Percentiles rank a stretch among this genome's conserved stretches.
Conservation (phyloP, 2,888 invertebrate species). For the Crioceris asparagi region DNA sequence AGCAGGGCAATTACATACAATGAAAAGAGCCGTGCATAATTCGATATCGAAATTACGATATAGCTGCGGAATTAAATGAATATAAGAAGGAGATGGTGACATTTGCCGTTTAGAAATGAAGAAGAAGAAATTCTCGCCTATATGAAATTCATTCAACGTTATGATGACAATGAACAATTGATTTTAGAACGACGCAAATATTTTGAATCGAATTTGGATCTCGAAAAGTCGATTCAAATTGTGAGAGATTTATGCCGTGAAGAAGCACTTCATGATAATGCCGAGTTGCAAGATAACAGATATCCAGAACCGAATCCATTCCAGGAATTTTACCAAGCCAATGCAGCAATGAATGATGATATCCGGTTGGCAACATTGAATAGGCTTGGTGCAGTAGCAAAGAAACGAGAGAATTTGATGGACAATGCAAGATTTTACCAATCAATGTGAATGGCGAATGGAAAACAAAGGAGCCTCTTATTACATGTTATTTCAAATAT, state of each 20-base stretch:
- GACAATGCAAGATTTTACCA: background rate
- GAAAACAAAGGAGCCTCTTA: background rate
- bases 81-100: constrained; percentile 31
- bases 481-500: background rate
- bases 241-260: constrained; percentile 29
- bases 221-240: constrained; percentile 28
- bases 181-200: constrained; percentile 24
- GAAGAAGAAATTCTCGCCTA: constrained; percentile 29
- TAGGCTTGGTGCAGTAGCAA: background rate
- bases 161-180: constrained; percentile 25
- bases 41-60: constrained; percentile 32
- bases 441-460: background rate
- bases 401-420: background rate
- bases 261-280: background rate
- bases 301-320: background rate
- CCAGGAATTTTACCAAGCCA: background rate
- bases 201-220: constrained; percentile 29
- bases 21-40: constrained; percentile 26
- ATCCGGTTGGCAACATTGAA: background rate
- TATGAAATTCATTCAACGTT: constrained; percentile 27
- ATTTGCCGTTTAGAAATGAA: constrained; percentile 32
- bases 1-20: constrained; percentile 8
- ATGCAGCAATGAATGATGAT: background rate
- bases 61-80: constrained; percentile 25
- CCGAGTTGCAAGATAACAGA: background rate